These are phyloP conservation scores for Drosophila nigromelanica DNA, from an alignment of 1,140 invertebrate species.

Conservation along the genomic window DNA sequence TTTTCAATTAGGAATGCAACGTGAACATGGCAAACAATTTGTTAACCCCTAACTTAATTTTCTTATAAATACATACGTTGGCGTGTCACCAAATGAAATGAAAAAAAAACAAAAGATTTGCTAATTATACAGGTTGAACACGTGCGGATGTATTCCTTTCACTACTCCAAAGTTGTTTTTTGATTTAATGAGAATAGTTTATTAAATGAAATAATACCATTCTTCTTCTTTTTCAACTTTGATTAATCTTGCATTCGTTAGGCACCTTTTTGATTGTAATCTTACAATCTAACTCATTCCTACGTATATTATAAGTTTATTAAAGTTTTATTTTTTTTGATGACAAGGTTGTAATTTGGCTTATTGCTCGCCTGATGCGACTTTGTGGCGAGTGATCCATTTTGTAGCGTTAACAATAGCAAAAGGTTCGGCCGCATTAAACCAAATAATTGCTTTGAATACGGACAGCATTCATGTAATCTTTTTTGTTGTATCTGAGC, in stretches of 20 bases:
- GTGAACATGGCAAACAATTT: constrained; percentile 1
- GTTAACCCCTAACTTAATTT: constrained; percentile 10
- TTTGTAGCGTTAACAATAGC: constrained; percentile 41
- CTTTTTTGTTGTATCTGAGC: constrained; percentile 1
- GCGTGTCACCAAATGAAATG: neutral
- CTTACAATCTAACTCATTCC: too few species aligned
- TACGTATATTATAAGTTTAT: neutral
- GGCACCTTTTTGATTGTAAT: too few species aligned
- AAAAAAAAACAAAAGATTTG: neutral
- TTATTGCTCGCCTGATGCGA: constrained; percentile 18
- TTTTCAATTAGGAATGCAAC: constrained; percentile 30
- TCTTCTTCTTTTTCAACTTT: too few species aligned
- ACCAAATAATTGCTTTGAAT: constrained; percentile 57
- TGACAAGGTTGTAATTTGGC: constrained; percentile 25
- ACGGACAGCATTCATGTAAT: constrained; percentile 7
- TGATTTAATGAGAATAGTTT: too few species aligned
- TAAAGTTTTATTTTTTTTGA: neutral
- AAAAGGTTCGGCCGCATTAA: constrained; percentile 67
- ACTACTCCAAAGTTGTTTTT: too few species aligned
- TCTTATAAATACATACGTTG: neutral
- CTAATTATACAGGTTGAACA: too few species aligned
- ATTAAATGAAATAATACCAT: too few species aligned
- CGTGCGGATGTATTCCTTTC: too few species aligned
- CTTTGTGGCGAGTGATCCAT: constrained; percentile 27
- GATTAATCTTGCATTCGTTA: too few species aligned